A percentile compares a stretch with the other conserved stretches of the same genome.
These are phyloP conservation scores for Cryptus viduatorius DNA, from an alignment of 2,888 invertebrate genomes.

Conservation along the genomic window DNA sequence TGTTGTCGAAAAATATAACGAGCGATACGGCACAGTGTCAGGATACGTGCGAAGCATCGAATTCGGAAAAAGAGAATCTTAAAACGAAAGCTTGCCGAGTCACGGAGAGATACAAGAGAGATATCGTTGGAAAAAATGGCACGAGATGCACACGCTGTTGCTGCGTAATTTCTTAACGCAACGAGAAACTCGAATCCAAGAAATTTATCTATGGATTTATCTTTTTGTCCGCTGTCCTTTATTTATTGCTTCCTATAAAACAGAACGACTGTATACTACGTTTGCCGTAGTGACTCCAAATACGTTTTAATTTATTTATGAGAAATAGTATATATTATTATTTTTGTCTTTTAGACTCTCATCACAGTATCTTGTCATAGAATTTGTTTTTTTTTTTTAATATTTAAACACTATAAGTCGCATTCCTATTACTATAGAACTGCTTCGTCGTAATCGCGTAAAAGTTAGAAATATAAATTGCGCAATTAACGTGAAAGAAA, in stretches of 20 bases:
- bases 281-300: neutral
- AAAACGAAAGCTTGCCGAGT: slow-evolving; percentile 77
- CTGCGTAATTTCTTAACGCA: slow-evolving; percentile 77
- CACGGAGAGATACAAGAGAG: slow-evolving; percentile 77
- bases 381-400: neutral
- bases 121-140: slow-evolving; percentile 75
- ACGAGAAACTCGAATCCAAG: neutral
- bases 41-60: slow-evolving; percentile 70
- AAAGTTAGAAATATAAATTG: slow-evolving; percentile 22
- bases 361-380: slow-evolving; percentile 54
- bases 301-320: slow-evolving; percentile 14
- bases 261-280: slow-evolving; percentile 9
- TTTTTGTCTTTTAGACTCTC: slow-evolving; percentile 40
- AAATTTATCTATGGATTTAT: neutral
- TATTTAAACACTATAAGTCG: slow-evolving; percentile 23
- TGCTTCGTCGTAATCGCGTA: slow-evolving; percentile 29
- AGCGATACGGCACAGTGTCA: slow-evolving; percentile 78
- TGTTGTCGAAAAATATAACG: slow-evolving; percentile 70
- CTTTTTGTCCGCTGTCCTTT: neutral
- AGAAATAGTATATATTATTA: slow-evolving; percentile 15
- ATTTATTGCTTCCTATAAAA: slow-evolving; percentile 2
- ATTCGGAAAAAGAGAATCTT: slow-evolving; percentile 72
- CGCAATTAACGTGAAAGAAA: slow-evolving; percentile 9
- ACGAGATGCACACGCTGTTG: slow-evolving; percentile 79
- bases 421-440: slow-evolving; percentile 59